Percentiles rank a stretch among this genome's conserved stretches.
These are phyloP conservation scores for Actinernus sp. DNA, from an alignment of 92 coral and sea anemone species.

Conservation along the genomic window DNA sequence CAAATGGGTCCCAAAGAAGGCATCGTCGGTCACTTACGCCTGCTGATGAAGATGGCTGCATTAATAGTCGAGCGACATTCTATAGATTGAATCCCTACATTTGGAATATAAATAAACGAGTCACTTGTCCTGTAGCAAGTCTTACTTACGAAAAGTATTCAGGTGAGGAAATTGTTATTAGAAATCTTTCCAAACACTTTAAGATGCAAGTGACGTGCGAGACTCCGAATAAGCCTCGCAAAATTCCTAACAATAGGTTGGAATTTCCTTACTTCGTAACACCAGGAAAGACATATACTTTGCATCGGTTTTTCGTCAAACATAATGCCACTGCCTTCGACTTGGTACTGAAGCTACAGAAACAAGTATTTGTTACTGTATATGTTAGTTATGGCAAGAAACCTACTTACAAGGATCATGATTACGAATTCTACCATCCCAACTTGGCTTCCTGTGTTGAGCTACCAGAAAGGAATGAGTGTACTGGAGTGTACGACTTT, in stretches of 20 bases:
- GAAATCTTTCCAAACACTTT: slow-evolving; percentile 10
- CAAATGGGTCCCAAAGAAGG: too few relatives aligned
- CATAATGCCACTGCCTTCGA: slow-evolving; percentile 66
- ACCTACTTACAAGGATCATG: slow-evolving; percentile 54
- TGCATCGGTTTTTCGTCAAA: slow-evolving; percentile 35
- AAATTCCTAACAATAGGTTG: neutral
- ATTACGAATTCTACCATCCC: slow-evolving; percentile 53
- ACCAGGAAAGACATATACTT: slow-evolving; percentile 31
- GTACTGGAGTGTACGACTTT: slow-evolving; percentile 53
- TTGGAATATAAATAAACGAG: slow-evolving; percentile 33
- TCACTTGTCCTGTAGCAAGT: slow-evolving; percentile 43
- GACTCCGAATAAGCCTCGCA: slow-evolving; percentile 8
- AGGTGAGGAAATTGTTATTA: slow-evolving; percentile 39
- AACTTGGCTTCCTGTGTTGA: slow-evolving; percentile 73
- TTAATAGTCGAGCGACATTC: too few relatives aligned
- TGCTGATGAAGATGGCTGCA: too few relatives aligned
- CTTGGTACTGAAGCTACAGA: slow-evolving; percentile 13
- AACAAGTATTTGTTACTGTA: slow-evolving; percentile 38
- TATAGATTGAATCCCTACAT: slow-evolving; percentile 31
- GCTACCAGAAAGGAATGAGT: slow-evolving; percentile 52
- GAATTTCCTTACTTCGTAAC: slow-evolving; percentile 24
- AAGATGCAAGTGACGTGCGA: slow-evolving; percentile 40
- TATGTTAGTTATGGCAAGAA: slow-evolving; percentile 50
- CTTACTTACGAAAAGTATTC: slow-evolving; percentile 21
- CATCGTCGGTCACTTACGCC: too few relatives aligned